A percentile compares a stretch with the other conserved stretches of the same genome.
phyloP scores from a whole-genome alignment of 2,797 vertebrate genomes.

The Chelmon rostratus region DNA sequence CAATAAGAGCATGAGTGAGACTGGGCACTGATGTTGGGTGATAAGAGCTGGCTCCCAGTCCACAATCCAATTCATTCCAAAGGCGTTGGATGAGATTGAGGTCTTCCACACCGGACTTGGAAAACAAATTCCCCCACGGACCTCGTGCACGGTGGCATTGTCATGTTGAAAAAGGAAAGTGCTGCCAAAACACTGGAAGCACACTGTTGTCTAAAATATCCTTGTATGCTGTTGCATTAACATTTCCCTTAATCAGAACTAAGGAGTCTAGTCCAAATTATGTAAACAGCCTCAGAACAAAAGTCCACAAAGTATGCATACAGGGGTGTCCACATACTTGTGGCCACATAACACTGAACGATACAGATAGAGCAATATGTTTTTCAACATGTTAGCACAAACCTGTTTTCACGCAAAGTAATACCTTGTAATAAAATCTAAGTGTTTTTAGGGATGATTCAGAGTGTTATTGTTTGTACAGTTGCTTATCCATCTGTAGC shows the following conservation, averaged over 20 bases:
- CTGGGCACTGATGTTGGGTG: constrained; percentile 3
- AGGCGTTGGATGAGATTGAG: constrained; percentile 16
- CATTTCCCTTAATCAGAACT: not conserved
- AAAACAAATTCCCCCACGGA: constrained; percentile 7
- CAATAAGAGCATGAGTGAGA: constrained; percentile 5
- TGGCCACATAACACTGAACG: not conserved
- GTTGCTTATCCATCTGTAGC: constrained; percentile 26
- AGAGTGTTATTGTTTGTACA: constrained; percentile 8
- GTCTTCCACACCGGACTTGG: constrained; percentile 14
- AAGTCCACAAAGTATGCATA: not conserved
- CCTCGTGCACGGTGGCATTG: not conserved
- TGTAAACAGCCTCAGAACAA: not conserved
- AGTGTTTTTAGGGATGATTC: constrained; percentile 1
- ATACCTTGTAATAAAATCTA: constrained; percentile 21
- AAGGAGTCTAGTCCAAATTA: not conserved
- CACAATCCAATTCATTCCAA: constrained; percentile 29
- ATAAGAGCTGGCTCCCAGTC: constrained; percentile 17
- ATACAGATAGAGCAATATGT: not conserved
- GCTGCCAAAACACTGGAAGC: not conserved
- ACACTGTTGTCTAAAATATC: not conserved
- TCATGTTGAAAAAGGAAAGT: constrained; percentile 7
- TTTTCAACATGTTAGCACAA: not conserved
- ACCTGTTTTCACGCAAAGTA: constrained; percentile 8
- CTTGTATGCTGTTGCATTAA: not conserved
- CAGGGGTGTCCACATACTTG: not conserved